Base-by-base conservation (phyloP, 2,113 vertebrate genomes). In the Zeus faber region DNA sequence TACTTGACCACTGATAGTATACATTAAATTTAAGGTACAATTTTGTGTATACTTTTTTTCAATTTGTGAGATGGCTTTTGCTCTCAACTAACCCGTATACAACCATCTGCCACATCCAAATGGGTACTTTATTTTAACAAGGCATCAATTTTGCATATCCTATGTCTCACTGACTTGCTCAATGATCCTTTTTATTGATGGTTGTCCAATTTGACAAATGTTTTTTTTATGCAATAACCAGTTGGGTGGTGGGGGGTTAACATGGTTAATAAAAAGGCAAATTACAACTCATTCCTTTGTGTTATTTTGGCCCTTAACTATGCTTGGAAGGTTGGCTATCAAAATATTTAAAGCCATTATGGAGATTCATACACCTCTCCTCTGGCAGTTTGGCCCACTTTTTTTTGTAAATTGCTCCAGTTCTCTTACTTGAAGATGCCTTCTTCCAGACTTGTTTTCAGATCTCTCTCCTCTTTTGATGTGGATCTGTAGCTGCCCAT, bases 211-310 rank as follows among this genome's bases (percentile, higher is more conserved):
- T 70, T 55, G 14, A 49, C 22, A 23, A 26, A 26, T 63, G 62
- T 53, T 70, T 53, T 51, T 2, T 68, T 63, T 26, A 23, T 16
- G 56, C 53, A 49, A 35, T 49, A 64, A 10, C 55, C 50, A n/a
- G 33, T 24, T 67, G 59, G 67, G 72, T 80, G 72, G 59, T 63
- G 49, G 63, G 56, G 46, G 46, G 77, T 2, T 47, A 26, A 49
- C 63, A 37, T 63, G 71, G 72, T 54, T 67, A 62, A 81, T 77
- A 79, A 79, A 84, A n/a, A n/a, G 50, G 63, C n/a, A 71, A 35
- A 58, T 54, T n/a, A 77, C 21, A 47, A 63, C 37, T 55, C n/a
- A 3, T 44, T 2, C 11, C 5, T 26, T 37, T 45, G 25, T 26
- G 46, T 14, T 3, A 0, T 3, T 27, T 22, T 65, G 35, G 57